Conservation (phyloP, 2,888 invertebrate genomes). For the Mythimna lalbum region DNA sequence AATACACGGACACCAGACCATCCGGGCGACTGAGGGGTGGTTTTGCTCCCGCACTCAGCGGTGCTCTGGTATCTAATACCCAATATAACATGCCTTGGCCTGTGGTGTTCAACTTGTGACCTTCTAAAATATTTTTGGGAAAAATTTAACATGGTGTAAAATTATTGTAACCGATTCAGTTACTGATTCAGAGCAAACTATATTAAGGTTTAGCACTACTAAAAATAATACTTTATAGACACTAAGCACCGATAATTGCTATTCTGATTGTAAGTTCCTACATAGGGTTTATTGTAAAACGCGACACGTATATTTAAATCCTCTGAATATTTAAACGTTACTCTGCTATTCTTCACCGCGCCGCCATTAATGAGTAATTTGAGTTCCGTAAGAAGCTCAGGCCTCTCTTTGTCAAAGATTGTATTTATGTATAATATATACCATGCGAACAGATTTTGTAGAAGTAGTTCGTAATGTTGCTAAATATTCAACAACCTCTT, state of each 20-base stretch:
- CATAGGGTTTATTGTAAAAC: constrained; percentile 45
- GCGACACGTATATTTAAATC: constrained; percentile 56
- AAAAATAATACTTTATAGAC: too few relatives aligned
- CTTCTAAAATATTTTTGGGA: too few relatives aligned
- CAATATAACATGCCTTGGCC: too few relatives aligned
- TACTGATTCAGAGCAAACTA: too few relatives aligned
- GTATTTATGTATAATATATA: constrained; percentile 6
- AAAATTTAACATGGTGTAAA: too few relatives aligned
- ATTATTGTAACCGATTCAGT: too few relatives aligned
- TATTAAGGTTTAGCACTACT: too few relatives aligned
- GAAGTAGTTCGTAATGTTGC: constrained; percentile 11
- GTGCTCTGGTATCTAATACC: too few relatives aligned
- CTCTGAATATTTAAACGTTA: constrained; percentile 63
- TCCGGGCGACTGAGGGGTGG: too few relatives aligned
- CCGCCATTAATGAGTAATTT: constrained; percentile 66
- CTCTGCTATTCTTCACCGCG: constrained; percentile 51
- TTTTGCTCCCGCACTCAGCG: too few relatives aligned
- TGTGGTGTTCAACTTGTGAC: too few relatives aligned
- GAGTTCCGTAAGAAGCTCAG: constrained; percentile 62
- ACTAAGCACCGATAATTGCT: not conserved
- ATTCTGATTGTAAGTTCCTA: constrained; percentile 4
- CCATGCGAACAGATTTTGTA: constrained; percentile 5
- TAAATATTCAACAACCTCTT: not conserved
- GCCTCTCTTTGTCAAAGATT: constrained; percentile 57
- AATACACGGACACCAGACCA: too few relatives aligned